Base-by-base conservation (phyloP, 2,888 invertebrate species). In the Eristalis arbustorum region DNA sequence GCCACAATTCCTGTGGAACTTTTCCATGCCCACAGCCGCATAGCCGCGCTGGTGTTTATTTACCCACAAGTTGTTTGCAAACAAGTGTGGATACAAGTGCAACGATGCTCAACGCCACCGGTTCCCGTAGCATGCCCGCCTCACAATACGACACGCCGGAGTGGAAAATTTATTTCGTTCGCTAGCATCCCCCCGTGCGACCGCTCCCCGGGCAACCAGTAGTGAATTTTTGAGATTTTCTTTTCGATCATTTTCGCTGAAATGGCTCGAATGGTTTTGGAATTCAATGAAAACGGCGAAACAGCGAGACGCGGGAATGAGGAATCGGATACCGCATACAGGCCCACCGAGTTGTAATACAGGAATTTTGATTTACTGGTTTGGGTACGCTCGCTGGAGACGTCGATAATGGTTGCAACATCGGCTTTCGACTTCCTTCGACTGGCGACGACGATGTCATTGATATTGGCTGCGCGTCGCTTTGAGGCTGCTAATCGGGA, bases 241-340 rank as follows among this genome's bases (percentile, higher is more conserved):
- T 57, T 59, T 59, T 22, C 6, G 59, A 22, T 18, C 57, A 22
- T 59, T 59, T 59, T 59, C 25, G 59, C 25, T 28, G 59, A 22
- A 56, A 56, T 14, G 6, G 56, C 22, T 8, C 10, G n/a, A 59
- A 59, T 59, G 10, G 25, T 59, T 59, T 59, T 5, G 59, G 59
- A 23, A 59, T 59, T 59, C 14, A 25, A 59, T 59, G 59, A 25
- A 59, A 59, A 59, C 59, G 3, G 40, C 11, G 13, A 37, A 63
- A 62, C n/a, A 83, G 68, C 67, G 23, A 71, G 79, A 75, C 71
- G 71, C 28, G 64, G 13, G 84, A 75, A 84, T 84, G 84, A 84
- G 84, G 84, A 84, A 84, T 84, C 63, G 75, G 80, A 84, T 73
- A 84, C 80, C 83, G 74, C 63, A 78, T 69, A 79, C 69, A 74